phyloP scores from a whole-genome alignment of 2,888 invertebrate genomes.

The Neoitamus cyanurus region DNA sequence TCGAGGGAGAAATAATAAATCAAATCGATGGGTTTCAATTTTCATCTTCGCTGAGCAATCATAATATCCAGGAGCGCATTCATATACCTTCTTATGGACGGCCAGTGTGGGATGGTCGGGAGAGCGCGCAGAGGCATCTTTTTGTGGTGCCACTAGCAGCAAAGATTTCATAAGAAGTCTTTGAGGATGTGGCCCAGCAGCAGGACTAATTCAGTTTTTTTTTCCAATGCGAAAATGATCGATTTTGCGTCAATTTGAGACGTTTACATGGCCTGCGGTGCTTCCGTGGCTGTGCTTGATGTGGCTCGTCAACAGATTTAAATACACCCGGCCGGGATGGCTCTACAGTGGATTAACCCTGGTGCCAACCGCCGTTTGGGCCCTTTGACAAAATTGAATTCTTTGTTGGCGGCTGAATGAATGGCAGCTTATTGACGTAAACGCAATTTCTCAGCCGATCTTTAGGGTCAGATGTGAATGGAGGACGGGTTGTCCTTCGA shows the following conservation, averaged over 20 bases:
- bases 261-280: slow-evolving; percentile 27
- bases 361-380: neutral
- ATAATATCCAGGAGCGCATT: slow-evolving; percentile 37
- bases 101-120: neutral
- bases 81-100: slow-evolving; percentile 23
- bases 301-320: neutral
- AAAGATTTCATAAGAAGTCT: slow-evolving; percentile 2
- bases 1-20: slow-evolving; percentile 25
- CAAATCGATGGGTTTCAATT: slow-evolving; percentile 45
- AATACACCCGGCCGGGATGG: neutral
- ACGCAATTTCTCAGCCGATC: neutral
- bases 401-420: neutral
- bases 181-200: neutral
- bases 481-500: neutral
- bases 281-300: neutral
- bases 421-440: neutral
- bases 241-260: slow-evolving; percentile 37
- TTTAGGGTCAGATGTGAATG: neutral
- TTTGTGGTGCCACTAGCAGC: neutral
- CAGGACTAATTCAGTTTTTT: slow-evolving; percentile 23
- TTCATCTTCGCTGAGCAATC: slow-evolving; percentile 44
- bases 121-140: neutral
- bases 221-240: slow-evolving; percentile 10
- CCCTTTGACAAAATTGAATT: slow-evolving; percentile 4
- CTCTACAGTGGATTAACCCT: neutral